Base-by-base conservation (phyloP, 2,113 vertebrate genomes). In the Hemiprocne comata region DNA sequence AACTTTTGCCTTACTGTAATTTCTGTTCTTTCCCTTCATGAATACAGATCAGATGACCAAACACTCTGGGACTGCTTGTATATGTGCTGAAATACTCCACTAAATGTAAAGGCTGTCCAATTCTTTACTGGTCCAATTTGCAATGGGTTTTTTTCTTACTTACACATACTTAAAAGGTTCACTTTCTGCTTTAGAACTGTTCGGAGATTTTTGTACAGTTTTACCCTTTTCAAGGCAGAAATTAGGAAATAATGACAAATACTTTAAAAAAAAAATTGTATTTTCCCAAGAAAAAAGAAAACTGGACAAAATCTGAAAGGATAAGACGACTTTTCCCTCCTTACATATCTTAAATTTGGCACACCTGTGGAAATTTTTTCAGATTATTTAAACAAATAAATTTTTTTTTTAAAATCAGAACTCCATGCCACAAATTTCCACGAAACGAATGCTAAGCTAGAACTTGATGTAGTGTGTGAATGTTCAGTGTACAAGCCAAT, bases 401-500 rank as follows among this genome's bases (percentile, higher is more conserved):
- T 90, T 78, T 83, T 36, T 42, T 92, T 93, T 88, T 61, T 88
- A 40, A 89, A 90, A 85, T 85, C 85, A 87, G 84, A 91, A 71
- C 75, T 88, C 89, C 65, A 82, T 76, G 72, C 89, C 91, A 94
- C 67, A 83, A 85, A 94, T 97, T 97, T 94, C 95, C 93, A 97
- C 96, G 81, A 97, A 97, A 91, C 87, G 91, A 96, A 97, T 93
- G 95, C 96, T 97, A 97, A 97, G 72, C 42, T 97, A 95, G 95
- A 93, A 94, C 54, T 97, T 92, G 79, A 73, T 93, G 96, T 97
- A 96, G 97, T 97, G 93, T 98, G 98, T 99, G 98, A 99, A 98
- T 99, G 98, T 99, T 98, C 97, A 96, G 12, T 98, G 98, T 99
- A 98, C 98, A 98, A 98, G 97, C 98, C 98, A 98, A 97, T 99